Evolutionary conservation across 2,113 vertebrate species (phyloP).

Genomic region (Cyrtonyx montezumae): DNA sequence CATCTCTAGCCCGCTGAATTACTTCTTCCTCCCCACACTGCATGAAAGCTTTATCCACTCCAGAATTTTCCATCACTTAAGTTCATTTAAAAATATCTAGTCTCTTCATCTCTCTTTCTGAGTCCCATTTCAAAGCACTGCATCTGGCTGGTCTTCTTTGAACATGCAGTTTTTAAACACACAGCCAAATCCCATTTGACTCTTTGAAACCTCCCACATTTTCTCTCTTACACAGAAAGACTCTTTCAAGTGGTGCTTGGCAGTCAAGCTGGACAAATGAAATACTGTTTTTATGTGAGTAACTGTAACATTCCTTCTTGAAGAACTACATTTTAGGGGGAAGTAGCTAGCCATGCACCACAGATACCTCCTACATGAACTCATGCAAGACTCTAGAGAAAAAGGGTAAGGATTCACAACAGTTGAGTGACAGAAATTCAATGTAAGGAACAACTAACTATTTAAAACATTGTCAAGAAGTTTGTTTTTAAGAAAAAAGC

Average conservation of each 20-base stretch:
- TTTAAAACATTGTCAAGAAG: background rate
- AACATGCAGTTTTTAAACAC: background rate
- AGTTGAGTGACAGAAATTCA: background rate
- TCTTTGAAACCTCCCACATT: constrained; percentile 23
- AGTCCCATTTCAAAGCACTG: background rate
- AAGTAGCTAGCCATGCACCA: background rate
- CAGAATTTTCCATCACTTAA: background rate
- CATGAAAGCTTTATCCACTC: background rate
- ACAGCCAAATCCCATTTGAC: background rate
- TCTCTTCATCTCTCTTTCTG: background rate
- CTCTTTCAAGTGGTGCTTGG: constrained; percentile 43
- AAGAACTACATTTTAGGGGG: background rate
- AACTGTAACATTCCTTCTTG: background rate
- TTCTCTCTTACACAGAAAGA: constrained; percentile 12
- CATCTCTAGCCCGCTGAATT: background rate
- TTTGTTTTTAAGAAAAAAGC: background rate
- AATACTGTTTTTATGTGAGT: background rate
- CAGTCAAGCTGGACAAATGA: constrained; percentile 1
- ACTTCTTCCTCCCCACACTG: background rate
- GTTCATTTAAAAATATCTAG: background rate
- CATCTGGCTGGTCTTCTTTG: background rate
- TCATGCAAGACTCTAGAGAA: background rate
- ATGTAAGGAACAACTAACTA: background rate
- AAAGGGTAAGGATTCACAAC: background rate
- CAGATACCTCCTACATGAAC: background rate